phyloP scores from a whole-genome alignment of 2,797 vertebrate genomes.

The Cetoscarus ocellatus region DNA sequence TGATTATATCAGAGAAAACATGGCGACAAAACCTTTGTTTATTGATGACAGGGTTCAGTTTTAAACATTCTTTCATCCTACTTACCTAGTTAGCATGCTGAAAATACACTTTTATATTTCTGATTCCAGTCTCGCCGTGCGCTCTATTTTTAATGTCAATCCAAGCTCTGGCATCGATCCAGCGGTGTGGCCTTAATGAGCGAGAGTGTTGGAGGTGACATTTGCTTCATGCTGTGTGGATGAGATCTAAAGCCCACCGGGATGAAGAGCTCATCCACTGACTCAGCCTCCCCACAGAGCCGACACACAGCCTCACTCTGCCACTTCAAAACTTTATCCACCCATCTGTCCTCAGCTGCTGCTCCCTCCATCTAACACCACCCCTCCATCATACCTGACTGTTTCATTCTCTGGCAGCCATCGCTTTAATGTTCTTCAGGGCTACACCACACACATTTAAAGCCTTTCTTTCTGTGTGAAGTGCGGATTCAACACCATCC shows the following conservation, averaged over 20 bases:
- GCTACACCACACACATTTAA: not conserved
- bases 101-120: too few relatives aligned
- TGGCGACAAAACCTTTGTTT: not conserved
- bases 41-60: not conserved
- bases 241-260: conserved; percentile 56
- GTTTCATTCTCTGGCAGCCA: not conserved
- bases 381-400: not conserved
- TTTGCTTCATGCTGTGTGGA: conserved; percentile 66
- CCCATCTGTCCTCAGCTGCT: not conserved
- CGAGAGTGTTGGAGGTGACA: conserved; percentile 69
- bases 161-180: conserved; percentile 45
- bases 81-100: not conserved
- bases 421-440: not conserved
- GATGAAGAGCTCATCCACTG: conserved; percentile 67
- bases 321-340: conserved; percentile 45
- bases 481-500: not conserved
- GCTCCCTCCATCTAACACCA: not conserved
- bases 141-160: conserved; percentile 44
- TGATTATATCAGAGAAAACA: conserved; percentile 2
- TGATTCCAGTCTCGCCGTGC: not conserved
- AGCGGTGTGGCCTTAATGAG: conserved; percentile 61
- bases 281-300: conserved; percentile 37
- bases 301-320: conserved; percentile 3
- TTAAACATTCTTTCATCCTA: not conserved
- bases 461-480: not conserved